A percentile compares a stretch with the other conserved stretches of the same genome.
Evolutionary conservation across 2,888 invertebrate genomes (phyloP).

Genomic region (Aphodius granarius): DNA sequence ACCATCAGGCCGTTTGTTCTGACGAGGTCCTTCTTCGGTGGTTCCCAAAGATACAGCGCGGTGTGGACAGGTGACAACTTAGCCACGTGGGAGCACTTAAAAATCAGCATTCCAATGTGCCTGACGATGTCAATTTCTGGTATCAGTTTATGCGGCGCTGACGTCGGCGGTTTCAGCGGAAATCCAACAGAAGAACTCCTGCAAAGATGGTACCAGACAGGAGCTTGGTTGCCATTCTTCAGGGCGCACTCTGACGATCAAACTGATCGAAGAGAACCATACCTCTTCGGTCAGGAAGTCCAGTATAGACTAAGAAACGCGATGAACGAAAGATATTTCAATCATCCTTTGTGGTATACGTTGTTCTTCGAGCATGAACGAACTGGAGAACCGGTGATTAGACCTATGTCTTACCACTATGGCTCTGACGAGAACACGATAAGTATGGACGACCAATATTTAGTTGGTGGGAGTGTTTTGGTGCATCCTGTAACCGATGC

Average conservation of each 20-base stretch:
- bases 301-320: conserved; percentile 55
- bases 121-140: conserved; percentile 80
- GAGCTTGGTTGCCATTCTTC: conserved; percentile 90
- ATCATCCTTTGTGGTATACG: conserved; percentile 88
- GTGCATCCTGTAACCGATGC: conserved; percentile 82
- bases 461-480: conserved; percentile 79
- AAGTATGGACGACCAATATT: conserved; percentile 76
- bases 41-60: conserved; percentile 83
- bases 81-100: conserved; percentile 89
- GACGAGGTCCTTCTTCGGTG: conserved; percentile 84
- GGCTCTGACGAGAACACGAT: conserved; percentile 76
- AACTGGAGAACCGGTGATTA: conserved; percentile 82
- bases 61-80: conserved; percentile 97
- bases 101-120: conserved; percentile 85
- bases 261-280: conserved; percentile 92
- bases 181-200: conserved; percentile 87
- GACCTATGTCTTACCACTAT: conserved; percentile 88
- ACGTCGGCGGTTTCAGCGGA: conserved; percentile 91
- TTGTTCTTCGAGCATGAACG: conserved; percentile 84
- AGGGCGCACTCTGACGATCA: conserved; percentile 94
- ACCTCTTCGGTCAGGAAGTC: conserved; percentile 78
- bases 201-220: conserved; percentile 86
- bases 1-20: conserved; percentile 78
- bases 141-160: conserved; percentile 87
- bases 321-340: conserved; percentile 76